Base-by-base conservation (phyloP, 2,888 invertebrate species). In the Stenoptilia bipunctidactyla region DNA sequence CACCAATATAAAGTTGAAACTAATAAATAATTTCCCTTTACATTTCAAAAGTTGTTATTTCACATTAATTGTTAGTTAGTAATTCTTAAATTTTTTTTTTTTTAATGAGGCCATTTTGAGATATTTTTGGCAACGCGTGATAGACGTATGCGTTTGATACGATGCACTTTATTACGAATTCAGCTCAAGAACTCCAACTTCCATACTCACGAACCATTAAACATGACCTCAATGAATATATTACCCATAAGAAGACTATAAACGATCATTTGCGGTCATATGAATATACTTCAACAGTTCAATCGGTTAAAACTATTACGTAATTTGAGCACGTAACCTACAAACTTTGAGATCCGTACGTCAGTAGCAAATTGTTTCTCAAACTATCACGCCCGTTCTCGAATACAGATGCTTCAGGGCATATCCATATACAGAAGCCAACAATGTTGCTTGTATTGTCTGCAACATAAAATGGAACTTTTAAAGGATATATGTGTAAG, bases 351-450 rank as follows among this genome's bases (percentile, higher is more conserved):
- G 50, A 47, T 48, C 45, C 43, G 46, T 41, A 45, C 48, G 55
- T 53, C 53, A 49, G 43, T 48, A 48, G 54, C 54, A 64, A 67
- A 70, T 64, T 60, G 61, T 63, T 65, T 56, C 43, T 49, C 56
- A 55, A 70, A 68, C 64, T 64, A 60, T 59, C 52, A 49, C 45
- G 46, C 42, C 47, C 37, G 45, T 51, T 41, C 13, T 48, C 39
- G 56, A 52, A 41, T 44, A 39, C 39, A 30, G 30, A 12, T 12
- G 9, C n/a, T 12, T 9, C n/a, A 12, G 30, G 12, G 6, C 30
- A n/a, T 30, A 3, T 30, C 30, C 6, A 12, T 3, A n/a, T 12
- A 12, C 12, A 30, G 30, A 20, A 20, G 8, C 20, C 8, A 3
- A 20, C 20, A 20, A 5, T 20, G 20, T 8, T n/a, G n/a, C n/a